A percentile compares a stretch with the other conserved stretches of the same genome.
Conservation (phyloP, 2,797 vertebrate genomes). For the Halcyon smyrnensis region DNA sequence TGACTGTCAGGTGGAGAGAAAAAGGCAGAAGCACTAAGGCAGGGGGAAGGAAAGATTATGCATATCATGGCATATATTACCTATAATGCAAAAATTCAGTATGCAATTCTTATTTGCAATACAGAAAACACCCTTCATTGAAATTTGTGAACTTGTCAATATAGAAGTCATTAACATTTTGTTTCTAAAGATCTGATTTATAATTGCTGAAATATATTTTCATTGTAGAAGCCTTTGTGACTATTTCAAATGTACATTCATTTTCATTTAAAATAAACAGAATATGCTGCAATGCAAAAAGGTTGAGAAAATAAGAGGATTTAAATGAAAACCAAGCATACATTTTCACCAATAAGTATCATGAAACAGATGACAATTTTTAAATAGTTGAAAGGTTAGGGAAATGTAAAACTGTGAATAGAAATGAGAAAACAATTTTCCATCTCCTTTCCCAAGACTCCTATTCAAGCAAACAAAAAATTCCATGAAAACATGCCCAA, state of each 20-base stretch:
- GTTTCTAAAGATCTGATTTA: not conserved
- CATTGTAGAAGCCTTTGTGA: not conserved
- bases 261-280: constrained; percentile 42
- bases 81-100: not conserved
- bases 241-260: not conserved
- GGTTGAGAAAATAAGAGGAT: not conserved
- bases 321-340: constrained; percentile 16
- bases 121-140: not conserved
- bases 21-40: not conserved
- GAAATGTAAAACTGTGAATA: not conserved
- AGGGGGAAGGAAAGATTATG: not conserved
- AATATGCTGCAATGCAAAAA: not conserved
- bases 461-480: constrained; percentile 4
- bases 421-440: not conserved
- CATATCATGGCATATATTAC: not conserved
- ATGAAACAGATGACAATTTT: not conserved
- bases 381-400: constrained; percentile 1
- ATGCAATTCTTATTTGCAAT: not conserved
- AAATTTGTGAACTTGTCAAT: not conserved
- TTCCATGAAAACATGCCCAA: not conserved
- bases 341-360: not conserved
- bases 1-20: not conserved
- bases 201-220: not conserved
- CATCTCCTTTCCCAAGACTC: not conserved
- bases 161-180: not conserved